Evolutionary conservation across 53 echinoderm and acorn worm species (phyloP).

Genomic region (Zoroaster sp.): DNA sequence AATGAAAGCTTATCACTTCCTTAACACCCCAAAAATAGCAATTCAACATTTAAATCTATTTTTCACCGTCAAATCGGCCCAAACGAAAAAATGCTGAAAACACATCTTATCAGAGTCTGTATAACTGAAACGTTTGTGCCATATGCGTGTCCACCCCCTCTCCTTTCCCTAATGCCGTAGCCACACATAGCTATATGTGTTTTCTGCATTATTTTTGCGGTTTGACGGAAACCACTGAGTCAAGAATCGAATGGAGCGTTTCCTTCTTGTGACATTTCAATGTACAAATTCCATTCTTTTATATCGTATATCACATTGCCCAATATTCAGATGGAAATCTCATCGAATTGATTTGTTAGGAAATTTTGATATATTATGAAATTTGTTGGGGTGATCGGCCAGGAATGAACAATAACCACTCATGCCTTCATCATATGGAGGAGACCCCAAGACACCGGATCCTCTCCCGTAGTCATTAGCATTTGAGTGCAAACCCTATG

Average conservation of each 20-base stretch:
- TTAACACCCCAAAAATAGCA: too few species aligned
- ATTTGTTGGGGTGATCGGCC: neutral
- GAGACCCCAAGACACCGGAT: neutral
- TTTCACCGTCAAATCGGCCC: too few species aligned
- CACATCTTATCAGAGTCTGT: too few species aligned
- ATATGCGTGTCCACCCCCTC: too few species aligned
- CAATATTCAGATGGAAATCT: neutral
- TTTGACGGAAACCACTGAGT: neutral
- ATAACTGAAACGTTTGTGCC: too few species aligned
- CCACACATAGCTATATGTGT: too few species aligned
- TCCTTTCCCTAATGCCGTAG: too few species aligned
- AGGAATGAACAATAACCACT: constrained; percentile 9
- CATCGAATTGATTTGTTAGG: neutral
- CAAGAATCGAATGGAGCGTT: neutral
- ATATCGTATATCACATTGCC: neutral
- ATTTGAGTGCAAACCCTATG: too few species aligned
- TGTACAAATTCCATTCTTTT: neutral
- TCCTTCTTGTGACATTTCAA: neutral
- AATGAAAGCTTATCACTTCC: too few species aligned
- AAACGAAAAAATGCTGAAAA: too few species aligned
- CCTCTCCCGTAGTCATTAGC: too few species aligned
- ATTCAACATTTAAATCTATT: too few species aligned
- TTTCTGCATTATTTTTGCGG: neutral
- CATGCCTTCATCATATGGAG: neutral
- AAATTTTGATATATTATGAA: neutral